Conservation (phyloP, 2,888 invertebrate species). For the Philonicus albiceps region DNA sequence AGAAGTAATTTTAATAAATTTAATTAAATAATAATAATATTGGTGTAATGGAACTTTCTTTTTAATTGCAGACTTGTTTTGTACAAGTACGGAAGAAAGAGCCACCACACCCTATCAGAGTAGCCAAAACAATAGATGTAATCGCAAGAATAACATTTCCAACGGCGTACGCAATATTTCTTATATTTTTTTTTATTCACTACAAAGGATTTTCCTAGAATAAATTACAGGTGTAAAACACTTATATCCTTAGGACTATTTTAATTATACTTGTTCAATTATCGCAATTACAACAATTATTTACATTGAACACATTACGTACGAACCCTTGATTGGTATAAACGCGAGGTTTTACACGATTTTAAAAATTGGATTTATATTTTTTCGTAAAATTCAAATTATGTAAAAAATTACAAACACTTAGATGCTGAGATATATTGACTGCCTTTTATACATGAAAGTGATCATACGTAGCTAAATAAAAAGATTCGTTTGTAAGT, state of each 20-base stretch:
- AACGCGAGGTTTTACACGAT: conserved; percentile 3
- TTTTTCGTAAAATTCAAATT: conserved; percentile 37
- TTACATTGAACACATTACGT: conserved; percentile 8
- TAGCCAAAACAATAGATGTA: conserved; percentile 94
- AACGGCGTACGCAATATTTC: conserved; percentile 89
- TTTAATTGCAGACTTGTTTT: conserved; percentile 75
- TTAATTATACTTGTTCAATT: conserved; percentile 2
- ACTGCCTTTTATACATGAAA: conserved; percentile 48
- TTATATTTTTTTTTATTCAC: conserved; percentile 94
- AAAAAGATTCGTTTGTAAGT: conserved; percentile 9
- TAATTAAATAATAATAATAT: background rate
- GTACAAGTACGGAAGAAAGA: conserved; percentile 90
- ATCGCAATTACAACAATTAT: background rate
- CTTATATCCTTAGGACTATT: background rate
- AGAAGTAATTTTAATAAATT: conserved; percentile 68
- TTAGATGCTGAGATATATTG: conserved; percentile 47
- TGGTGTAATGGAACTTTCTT: background rate
- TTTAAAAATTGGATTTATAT: conserved; percentile 10
- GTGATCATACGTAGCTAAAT: conserved; percentile 1
- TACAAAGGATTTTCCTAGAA: conserved; percentile 79
- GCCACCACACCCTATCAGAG: conserved; percentile 90
- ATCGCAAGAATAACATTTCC: conserved; percentile 94
- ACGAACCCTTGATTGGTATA: background rate
- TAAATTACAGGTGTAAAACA: background rate
- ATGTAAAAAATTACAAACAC: conserved; percentile 40